phyloP scores from a whole-genome alignment of 92 coral and sea anemone species.

The Paramuricea clavata region DNA sequence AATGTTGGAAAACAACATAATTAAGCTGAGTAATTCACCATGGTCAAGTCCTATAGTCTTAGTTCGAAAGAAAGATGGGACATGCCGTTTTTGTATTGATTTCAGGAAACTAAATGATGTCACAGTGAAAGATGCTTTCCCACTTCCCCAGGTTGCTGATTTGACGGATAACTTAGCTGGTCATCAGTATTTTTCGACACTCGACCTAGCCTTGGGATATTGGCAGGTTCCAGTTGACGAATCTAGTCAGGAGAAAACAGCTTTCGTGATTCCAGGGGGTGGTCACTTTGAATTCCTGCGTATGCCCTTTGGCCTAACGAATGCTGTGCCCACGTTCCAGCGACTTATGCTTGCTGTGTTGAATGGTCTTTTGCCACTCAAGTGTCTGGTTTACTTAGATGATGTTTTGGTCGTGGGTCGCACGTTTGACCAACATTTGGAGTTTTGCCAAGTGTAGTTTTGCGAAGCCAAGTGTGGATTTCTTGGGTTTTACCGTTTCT shows the following conservation, averaged over 20 bases:
- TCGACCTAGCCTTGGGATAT: conserved; percentile 56
- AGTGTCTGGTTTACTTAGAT: too few relatives aligned
- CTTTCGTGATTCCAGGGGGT: conserved; percentile 41
- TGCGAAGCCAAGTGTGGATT: background rate
- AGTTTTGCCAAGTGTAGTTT: background rate
- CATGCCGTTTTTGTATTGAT: conserved; percentile 55
- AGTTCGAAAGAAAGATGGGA: conserved; percentile 44
- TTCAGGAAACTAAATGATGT: conserved; percentile 51
- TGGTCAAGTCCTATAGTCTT: conserved; percentile 65
- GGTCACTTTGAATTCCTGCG: conserved; percentile 50
- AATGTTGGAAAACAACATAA: conserved; percentile 1
- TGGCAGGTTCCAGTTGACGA: conserved; percentile 54
- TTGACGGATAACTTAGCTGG: conserved; percentile 56
- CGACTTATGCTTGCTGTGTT: too few relatives aligned
- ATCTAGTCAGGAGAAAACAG: conserved; percentile 42
- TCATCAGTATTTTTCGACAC: conserved; percentile 40
- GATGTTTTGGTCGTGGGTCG: too few relatives aligned
- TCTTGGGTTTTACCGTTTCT: background rate
- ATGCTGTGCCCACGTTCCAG: too few relatives aligned
- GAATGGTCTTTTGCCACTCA: too few relatives aligned
- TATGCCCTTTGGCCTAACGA: too few relatives aligned
- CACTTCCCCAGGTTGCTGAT: conserved; percentile 56
- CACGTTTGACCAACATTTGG: background rate
- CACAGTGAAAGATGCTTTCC: conserved; percentile 67
- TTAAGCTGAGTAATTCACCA: conserved; percentile 47